Percentiles rank a stretch among this genome's conserved stretches.
Evolutionary conservation across 1,140 invertebrate species (phyloP).

Genomic region (Anoplolepis gracilipes): DNA sequence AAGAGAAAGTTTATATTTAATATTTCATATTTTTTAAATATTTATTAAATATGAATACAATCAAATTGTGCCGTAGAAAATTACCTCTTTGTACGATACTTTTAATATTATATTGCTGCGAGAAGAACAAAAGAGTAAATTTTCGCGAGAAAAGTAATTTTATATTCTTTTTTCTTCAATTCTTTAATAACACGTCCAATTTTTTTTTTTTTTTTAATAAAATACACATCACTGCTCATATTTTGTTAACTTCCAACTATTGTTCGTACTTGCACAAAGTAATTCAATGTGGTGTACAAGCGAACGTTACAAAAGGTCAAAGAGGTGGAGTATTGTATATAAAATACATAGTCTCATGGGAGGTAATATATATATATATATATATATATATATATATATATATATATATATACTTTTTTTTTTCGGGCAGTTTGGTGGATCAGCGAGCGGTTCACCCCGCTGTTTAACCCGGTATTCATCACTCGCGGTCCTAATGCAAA

Average conservation of each 20-base stretch:
- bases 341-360: background rate
- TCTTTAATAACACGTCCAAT: background rate
- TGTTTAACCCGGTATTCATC: constrained; percentile 59
- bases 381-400: too few species aligned
- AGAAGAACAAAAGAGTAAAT: background rate
- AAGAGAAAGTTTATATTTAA: constrained; percentile 11
- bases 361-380: too few species aligned
- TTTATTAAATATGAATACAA: constrained; percentile 20
- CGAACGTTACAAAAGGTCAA: constrained; percentile 1
- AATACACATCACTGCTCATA: background rate
- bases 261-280: background rate
- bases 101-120: constrained; percentile 11
- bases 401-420: background rate
- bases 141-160: constrained; percentile 3
- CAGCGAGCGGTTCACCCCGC: background rate
- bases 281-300: background rate
- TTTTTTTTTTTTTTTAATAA: constrained; percentile 23
- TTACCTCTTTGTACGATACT: background rate
- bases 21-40: constrained; percentile 10
- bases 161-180: constrained; percentile 8
- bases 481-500: constrained; percentile 64
- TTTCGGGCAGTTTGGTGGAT: constrained; percentile 40
- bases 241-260: background rate
- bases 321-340: background rate
- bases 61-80: constrained; percentile 37